These are phyloP conservation scores for Archips xylosteana DNA, from an alignment of 2,888 invertebrate genomes.

Conservation along the genomic window DNA sequence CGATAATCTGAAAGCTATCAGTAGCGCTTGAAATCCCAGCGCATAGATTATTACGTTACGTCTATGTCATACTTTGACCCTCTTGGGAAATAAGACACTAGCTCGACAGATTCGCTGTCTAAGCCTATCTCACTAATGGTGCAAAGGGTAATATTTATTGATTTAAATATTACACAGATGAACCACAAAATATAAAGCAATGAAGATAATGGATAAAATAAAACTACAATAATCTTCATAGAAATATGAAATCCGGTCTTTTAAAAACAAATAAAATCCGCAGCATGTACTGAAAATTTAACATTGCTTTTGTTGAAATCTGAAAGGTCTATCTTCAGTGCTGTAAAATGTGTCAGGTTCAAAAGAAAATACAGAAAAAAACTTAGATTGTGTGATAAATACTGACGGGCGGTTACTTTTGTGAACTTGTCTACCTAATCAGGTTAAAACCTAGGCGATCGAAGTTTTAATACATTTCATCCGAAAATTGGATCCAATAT, in stretches of 20 bases:
- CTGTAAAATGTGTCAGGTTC: neutral
- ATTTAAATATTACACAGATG: neutral
- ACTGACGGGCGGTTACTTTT: neutral
- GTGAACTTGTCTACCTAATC: neutral
- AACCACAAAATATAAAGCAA: neutral
- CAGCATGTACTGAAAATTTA: no score
- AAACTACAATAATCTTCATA: neutral
- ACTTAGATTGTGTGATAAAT: neutral
- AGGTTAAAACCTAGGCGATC: neutral
- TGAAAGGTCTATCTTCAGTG: neutral
- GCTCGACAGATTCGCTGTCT: conserved; percentile 8
- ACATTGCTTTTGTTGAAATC: no score
- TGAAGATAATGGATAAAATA: neutral
- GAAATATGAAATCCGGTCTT: no score
- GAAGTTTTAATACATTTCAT: neutral
- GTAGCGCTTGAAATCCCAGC: conserved; percentile 19
- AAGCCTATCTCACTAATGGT: conserved; percentile 43
- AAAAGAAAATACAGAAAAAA: neutral
- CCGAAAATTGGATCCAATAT: neutral
- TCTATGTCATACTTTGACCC: conserved; percentile 31
- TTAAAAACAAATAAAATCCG: no score
- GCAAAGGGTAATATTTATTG: neutral
- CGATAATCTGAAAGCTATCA: conserved; percentile 12
- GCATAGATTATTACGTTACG: conserved; percentile 28
- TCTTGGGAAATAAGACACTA: conserved; percentile 30